Conservation (phyloP, 1,140 invertebrate species). For the Listronotus bonariensis region DNA sequence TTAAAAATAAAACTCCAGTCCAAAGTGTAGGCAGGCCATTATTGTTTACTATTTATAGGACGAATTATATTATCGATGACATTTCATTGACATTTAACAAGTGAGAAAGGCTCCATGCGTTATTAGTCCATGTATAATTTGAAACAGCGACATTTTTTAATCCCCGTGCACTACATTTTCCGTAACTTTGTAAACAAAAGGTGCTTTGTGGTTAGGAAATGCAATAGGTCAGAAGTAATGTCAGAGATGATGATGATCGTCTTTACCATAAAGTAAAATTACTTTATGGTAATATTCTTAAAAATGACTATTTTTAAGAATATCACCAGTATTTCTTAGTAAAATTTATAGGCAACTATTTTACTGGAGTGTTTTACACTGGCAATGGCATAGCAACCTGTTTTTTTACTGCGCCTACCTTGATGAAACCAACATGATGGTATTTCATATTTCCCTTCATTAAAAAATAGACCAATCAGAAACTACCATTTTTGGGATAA, state of each 20-base stretch:
- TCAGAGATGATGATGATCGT: not conserved
- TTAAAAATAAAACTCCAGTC: not conserved
- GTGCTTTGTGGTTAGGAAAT: slow-evolving; percentile 8
- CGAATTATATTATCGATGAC: slow-evolving; percentile 27
- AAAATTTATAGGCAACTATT: too few relatives aligned
- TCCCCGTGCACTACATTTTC: slow-evolving; percentile 3
- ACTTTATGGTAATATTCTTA: too few relatives aligned
- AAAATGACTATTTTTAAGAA: too few relatives aligned
- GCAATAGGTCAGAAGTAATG: slow-evolving; percentile 13
- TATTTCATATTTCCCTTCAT: too few relatives aligned
- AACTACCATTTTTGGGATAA: too few relatives aligned
- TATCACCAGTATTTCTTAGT: too few relatives aligned
- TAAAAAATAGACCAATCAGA: too few relatives aligned
- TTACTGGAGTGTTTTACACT: too few relatives aligned
- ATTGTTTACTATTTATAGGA: slow-evolving; percentile 31
- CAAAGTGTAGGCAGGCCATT: not conserved
- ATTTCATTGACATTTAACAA: slow-evolving; percentile 34
- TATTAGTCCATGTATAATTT: slow-evolving; percentile 33
- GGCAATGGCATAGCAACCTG: too few relatives aligned
- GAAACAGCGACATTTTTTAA: slow-evolving; percentile 26
- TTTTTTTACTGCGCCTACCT: too few relatives aligned
- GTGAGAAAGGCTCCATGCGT: slow-evolving; percentile 32
- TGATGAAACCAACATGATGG: too few relatives aligned
- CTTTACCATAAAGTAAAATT: too few relatives aligned
- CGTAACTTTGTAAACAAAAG: slow-evolving; percentile 1